phyloP scores from a whole-genome alignment of 2,113 vertebrate genomes.

The Zosterops pallidus region DNA sequence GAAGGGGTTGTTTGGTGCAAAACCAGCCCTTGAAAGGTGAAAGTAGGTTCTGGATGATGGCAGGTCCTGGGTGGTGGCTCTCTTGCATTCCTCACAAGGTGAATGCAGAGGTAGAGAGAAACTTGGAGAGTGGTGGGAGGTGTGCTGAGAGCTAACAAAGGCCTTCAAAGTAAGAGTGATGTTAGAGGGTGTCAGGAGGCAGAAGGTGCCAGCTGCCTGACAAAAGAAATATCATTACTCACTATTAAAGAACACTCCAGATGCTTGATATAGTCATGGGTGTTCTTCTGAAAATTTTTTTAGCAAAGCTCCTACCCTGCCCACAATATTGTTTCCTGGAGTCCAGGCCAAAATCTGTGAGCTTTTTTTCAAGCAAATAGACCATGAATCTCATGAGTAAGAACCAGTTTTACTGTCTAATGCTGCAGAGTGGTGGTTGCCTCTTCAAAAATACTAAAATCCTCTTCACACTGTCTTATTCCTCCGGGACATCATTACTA shows the following conservation, averaged over 20 bases:
- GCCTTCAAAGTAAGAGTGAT: conserved; percentile 64
- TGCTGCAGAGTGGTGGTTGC: background rate
- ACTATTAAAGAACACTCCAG: conserved; percentile 66
- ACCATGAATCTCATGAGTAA: conserved; percentile 22
- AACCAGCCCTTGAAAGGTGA: background rate
- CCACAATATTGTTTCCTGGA: background rate
- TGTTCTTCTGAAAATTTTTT: conserved; percentile 25
- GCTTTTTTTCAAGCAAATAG: conserved; percentile 10
- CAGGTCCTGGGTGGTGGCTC: background rate
- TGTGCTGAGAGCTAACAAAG: conserved; percentile 36
- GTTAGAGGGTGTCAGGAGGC: conserved; percentile 48
- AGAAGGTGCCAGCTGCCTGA: conserved; percentile 70
- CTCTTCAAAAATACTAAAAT: conserved; percentile 42
- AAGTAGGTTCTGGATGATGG: background rate
- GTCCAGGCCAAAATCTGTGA: background rate
- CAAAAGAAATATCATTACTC: conserved; percentile 68
- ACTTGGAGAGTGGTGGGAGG: conserved; percentile 12
- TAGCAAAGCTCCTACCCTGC: background rate
- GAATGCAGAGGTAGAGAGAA: background rate
- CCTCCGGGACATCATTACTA: conserved; percentile 39
- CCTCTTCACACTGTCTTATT: background rate
- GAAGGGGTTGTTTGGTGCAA: background rate
- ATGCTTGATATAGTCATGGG: conserved; percentile 59
- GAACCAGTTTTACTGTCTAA: background rate
- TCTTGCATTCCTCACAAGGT: background rate